Evolutionary conservation across 2,113 vertebrate species (phyloP).

Genomic region (Gasterosteus aculeatus): DNA sequence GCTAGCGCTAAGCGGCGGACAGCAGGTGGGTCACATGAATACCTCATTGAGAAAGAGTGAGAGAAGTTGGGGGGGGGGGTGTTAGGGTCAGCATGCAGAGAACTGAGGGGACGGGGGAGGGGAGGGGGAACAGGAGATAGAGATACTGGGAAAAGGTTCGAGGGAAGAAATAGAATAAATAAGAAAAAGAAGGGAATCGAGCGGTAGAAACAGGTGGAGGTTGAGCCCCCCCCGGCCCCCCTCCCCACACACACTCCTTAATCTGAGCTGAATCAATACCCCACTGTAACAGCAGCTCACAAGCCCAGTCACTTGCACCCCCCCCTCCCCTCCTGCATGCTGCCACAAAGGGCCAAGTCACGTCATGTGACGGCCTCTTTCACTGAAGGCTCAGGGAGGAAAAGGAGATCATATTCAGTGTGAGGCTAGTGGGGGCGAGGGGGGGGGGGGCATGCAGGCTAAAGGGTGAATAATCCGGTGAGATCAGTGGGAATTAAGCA

Average conservation of each 20-base stretch:
- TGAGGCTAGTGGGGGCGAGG: neutral
- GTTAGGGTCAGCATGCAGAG: conserved; percentile 29
- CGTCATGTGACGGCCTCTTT: conserved; percentile 71
- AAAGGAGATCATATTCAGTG: conserved; percentile 56
- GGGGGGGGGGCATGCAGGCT: conserved; percentile 34
- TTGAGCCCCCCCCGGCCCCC: conserved; percentile 3
- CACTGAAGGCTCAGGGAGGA: conserved; percentile 57
- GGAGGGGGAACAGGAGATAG: conserved; percentile 58
- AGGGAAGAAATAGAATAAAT: conserved; percentile 37
- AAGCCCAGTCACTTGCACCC: conserved; percentile 65
- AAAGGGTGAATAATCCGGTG: conserved; percentile 45
- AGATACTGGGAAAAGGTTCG: conserved; percentile 47
- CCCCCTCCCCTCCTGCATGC: conserved; percentile 36
- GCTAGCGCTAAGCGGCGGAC: conserved; percentile 70
- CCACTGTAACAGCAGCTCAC: conserved; percentile 66
- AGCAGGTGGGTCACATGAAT: conserved; percentile 82
- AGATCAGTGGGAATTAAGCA: conserved; percentile 36
- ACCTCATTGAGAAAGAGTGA: conserved; percentile 79
- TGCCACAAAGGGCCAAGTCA: conserved; percentile 71
- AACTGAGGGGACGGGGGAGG: conserved; percentile 39
- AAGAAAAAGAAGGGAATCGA: conserved; percentile 35
- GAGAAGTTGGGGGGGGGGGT: conserved; percentile 51
- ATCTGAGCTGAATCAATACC: conserved; percentile 73
- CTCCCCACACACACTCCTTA: conserved; percentile 14
- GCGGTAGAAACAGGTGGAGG: conserved; percentile 14